phyloP scores from a whole-genome alignment of 2,888 invertebrate genomes.

The Brachyptera putata region DNA sequence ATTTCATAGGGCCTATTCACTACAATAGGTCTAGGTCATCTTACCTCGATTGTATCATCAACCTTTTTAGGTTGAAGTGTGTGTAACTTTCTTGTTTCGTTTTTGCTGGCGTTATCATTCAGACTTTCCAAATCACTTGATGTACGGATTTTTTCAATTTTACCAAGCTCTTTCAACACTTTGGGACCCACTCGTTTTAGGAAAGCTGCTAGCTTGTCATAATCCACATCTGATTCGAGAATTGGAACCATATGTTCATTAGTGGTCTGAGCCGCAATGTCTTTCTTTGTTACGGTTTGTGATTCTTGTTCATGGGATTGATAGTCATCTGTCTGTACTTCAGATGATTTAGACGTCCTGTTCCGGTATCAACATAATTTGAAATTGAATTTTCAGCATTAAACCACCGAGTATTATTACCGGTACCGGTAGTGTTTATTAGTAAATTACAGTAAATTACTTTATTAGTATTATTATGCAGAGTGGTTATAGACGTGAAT shows the following conservation, averaged over 20 bases:
- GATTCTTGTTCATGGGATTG: constrained; percentile 14
- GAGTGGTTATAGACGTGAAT: too few species aligned
- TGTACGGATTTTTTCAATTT: constrained; percentile 25
- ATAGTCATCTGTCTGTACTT: constrained; percentile 6
- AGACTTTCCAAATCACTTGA: constrained; percentile 20
- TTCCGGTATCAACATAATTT: not conserved
- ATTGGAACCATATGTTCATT: not conserved
- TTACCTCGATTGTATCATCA: not conserved
- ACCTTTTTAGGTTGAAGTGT: constrained; percentile 17
- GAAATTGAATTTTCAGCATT: not conserved
- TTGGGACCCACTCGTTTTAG: constrained; percentile 27
- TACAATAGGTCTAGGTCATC: not conserved
- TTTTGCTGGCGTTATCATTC: constrained; percentile 19
- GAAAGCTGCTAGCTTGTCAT: constrained; percentile 29
- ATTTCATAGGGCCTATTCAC: too few species aligned
- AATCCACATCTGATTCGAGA: constrained; percentile 22
- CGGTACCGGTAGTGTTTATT: too few species aligned
- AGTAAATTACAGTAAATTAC: too few species aligned
- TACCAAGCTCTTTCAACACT: constrained; percentile 29
- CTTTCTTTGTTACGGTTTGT: not conserved
- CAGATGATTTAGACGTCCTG: not conserved
- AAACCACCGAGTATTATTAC: too few species aligned
- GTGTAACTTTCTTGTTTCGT: constrained; percentile 20
- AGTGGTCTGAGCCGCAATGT: constrained; percentile 25
- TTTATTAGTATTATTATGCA: too few species aligned